These are phyloP conservation scores for Mechanitis messenoides DNA, from an alignment of 2,888 invertebrate genomes.

Conservation along the genomic window DNA sequence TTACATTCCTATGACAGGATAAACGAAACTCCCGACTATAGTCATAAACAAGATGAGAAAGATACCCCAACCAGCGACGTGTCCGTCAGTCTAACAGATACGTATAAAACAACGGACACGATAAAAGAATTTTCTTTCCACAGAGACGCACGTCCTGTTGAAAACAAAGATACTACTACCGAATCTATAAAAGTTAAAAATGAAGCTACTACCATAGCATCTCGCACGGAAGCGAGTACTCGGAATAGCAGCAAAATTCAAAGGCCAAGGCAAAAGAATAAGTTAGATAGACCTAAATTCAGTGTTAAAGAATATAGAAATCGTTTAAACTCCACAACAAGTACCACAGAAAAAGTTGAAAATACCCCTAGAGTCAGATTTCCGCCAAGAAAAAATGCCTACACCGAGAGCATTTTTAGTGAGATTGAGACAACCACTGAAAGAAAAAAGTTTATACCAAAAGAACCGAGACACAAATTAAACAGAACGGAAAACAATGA, in stretches of 20 bases:
- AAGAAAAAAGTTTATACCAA: slow-evolving; percentile 72
- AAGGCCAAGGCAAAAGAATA: slow-evolving; percentile 66
- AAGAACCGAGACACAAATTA: slow-evolving; percentile 61
- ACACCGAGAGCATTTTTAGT: slow-evolving; percentile 49
- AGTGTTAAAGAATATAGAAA: slow-evolving; percentile 86
- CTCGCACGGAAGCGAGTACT: slow-evolving; percentile 48
- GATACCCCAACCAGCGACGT: slow-evolving; percentile 73
- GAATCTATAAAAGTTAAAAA: slow-evolving; percentile 40
- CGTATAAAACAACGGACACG: slow-evolving; percentile 47
- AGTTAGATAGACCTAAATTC: slow-evolving; percentile 82
- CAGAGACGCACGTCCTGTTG: slow-evolving; percentile 64
- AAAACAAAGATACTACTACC: slow-evolving; percentile 59
- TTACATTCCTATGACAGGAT: slow-evolving; percentile 46
- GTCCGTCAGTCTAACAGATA: slow-evolving; percentile 56
- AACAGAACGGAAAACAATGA: slow-evolving; percentile 53
- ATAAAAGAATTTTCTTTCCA: slow-evolving; percentile 63
- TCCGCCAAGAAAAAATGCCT: slow-evolving; percentile 68
- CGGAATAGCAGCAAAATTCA: slow-evolving; percentile 46
- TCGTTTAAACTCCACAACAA: slow-evolving; percentile 76
- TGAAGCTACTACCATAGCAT: slow-evolving; percentile 49
- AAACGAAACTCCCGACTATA: slow-evolving; percentile 60
- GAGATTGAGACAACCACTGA: slow-evolving; percentile 66
- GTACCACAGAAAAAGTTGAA: slow-evolving; percentile 60
- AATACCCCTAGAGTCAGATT: slow-evolving; percentile 61
- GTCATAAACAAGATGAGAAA: slow-evolving; percentile 72